Percentiles rank a stretch among this genome's conserved stretches.
Conservation (phyloP, 1,140 invertebrate genomes). For the Drosophila gunungcola region DNA sequence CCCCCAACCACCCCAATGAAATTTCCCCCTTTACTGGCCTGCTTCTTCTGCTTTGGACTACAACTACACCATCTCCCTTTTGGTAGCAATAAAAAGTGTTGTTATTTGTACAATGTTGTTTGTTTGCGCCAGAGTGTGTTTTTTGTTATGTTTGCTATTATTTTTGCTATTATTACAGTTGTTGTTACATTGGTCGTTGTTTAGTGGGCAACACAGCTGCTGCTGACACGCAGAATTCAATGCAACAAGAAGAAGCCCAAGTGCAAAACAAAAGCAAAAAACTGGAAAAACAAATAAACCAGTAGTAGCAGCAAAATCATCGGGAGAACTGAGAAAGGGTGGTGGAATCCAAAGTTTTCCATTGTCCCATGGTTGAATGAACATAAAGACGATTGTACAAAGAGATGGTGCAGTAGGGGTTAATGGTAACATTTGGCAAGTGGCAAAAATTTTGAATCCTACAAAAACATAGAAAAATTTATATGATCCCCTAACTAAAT, state of each 20-base stretch:
- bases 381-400: constrained; percentile 11
- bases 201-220: constrained; percentile 71
- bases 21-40: constrained; percentile 2
- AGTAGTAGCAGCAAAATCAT: constrained; percentile 42
- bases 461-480: neutral
- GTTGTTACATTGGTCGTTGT: constrained; percentile 49
- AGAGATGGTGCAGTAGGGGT: constrained; percentile 11
- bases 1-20: neutral
- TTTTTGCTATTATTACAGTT: constrained; percentile 76
- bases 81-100: constrained; percentile 77
- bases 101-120: constrained; percentile 71
- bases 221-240: constrained; percentile 78
- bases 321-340: constrained; percentile 36
- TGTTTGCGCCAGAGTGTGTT: constrained; percentile 38
- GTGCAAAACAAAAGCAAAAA: constrained; percentile 49
- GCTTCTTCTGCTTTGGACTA: constrained; percentile 28
- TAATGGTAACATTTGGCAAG: constrained; percentile 24
- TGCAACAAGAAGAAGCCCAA: constrained; percentile 59
- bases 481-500: too few species aligned
- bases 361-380: constrained; percentile 58
- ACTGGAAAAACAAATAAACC: constrained; percentile 28
- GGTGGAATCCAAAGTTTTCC: constrained; percentile 39
- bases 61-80: constrained; percentile 42
- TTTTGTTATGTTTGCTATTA: constrained; percentile 68
- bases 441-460: constrained; percentile 8